Percentiles rank a stretch among this genome's conserved stretches.
Conservation (phyloP, 1,140 invertebrate genomes). For the Bilobella aurantiaca region DNA sequence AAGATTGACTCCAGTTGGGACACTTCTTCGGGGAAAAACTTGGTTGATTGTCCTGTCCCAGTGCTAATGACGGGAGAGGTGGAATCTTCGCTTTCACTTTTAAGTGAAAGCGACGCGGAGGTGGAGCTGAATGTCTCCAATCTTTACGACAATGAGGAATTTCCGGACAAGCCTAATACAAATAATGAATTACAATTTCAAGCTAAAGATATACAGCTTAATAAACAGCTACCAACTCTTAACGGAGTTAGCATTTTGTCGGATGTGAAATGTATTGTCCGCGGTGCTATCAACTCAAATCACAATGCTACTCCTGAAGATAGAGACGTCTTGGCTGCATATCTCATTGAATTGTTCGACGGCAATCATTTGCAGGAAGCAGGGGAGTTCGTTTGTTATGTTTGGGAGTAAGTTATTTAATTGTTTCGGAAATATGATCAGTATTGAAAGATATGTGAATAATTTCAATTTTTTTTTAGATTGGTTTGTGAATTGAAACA, state of each 20-base stretch:
- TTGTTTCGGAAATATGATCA: no score
- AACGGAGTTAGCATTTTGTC: neutral
- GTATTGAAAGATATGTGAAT: neutral
- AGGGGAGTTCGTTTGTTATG: neutral
- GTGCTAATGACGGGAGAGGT: no score
- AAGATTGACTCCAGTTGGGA: no score
- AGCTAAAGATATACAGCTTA: no score
- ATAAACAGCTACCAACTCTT: neutral
- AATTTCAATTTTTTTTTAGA: neutral
- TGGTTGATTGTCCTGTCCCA: no score
- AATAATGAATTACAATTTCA: no score
- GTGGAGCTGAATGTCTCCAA: no score
- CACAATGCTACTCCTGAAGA: neutral
- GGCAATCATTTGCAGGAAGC: neutral
- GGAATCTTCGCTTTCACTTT: no score
- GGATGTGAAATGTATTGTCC: neutral
- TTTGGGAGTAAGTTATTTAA: slow-evolving; percentile 2
- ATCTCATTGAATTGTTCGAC: neutral
- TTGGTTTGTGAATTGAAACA: neutral
- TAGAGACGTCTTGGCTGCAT: neutral
- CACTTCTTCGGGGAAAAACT: no score
- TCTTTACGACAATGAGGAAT: no score
- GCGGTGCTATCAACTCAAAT: neutral
- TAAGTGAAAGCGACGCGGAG: no score
- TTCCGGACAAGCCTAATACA: no score